Evolutionary conservation across 2,888 invertebrate genomes (phyloP).

Genomic region (Meloe dianella): DNA sequence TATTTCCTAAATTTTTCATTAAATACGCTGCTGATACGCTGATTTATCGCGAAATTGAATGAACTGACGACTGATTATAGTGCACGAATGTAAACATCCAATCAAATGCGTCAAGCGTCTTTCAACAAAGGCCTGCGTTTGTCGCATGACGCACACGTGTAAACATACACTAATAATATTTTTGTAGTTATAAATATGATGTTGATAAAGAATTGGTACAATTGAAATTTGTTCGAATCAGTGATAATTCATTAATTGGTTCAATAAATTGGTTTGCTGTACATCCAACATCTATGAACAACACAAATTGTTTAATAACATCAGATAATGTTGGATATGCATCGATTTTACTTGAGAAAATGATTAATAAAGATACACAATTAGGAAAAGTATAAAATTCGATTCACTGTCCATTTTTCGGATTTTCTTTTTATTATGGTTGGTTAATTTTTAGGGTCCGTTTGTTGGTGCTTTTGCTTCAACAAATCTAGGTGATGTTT

Average conservation of each 20-base stretch:
- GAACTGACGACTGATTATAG: no score
- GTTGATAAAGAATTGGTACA: conserved; percentile 86
- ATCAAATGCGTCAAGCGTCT: no score
- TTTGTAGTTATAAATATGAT: conserved; percentile 71
- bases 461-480: conserved; percentile 93
- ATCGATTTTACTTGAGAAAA: conserved; percentile 79
- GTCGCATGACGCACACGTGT: no score
- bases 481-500: conserved; percentile 90
- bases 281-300: conserved; percentile 95
- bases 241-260: conserved; percentile 69
- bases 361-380: conserved; percentile 71
- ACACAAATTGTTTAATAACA: conserved; percentile 84
- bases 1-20: no score
- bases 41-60: no score
- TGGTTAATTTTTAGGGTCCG: neutral
- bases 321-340: conserved; percentile 95
- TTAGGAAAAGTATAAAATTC: conserved; percentile 74
- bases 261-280: conserved; percentile 94
- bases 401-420: no score
- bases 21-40: no score
- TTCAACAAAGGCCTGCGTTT: no score
- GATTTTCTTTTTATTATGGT: no score
- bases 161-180: no score
- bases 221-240: conserved; percentile 71
- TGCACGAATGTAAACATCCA: no score